phyloP scores from a whole-genome alignment of 1,140 invertebrate genomes.

The Palaemon carinicauda region DNA sequence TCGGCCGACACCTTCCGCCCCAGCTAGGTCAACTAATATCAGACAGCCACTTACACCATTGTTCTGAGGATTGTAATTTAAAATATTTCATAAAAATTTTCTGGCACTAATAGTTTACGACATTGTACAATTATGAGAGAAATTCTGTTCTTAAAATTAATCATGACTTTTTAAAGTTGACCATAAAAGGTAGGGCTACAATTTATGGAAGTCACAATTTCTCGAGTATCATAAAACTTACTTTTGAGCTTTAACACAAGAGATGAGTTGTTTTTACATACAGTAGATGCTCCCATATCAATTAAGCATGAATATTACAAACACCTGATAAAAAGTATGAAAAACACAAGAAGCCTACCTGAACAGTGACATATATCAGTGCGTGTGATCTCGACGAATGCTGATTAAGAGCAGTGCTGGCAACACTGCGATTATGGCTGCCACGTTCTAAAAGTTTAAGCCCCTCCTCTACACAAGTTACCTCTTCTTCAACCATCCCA shows the following conservation, averaged over 20 bases:
- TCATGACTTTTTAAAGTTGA: neutral
- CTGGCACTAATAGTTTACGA: no score
- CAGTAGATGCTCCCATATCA: neutral
- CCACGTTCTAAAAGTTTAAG: conserved; percentile 25
- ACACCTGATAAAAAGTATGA: no score
- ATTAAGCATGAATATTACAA: neutral
- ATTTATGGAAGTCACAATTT: neutral
- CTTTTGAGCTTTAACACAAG: neutral
- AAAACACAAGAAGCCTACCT: neutral
- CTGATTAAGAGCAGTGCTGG: conserved; percentile 33
- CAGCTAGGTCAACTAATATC: conserved; percentile 89
- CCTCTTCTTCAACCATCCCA: conserved; percentile 30
- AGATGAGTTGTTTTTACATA: neutral
- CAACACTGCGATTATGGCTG: conserved; percentile 3
- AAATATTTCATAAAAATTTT: neutral
- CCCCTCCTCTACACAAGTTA: conserved; percentile 16
- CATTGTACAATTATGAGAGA: no score
- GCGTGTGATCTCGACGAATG: conserved; percentile 53
- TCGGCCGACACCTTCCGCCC: conserved; percentile 90
- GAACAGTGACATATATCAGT: conserved; percentile 27
- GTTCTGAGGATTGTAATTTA: neutral
- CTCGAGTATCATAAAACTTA: neutral
- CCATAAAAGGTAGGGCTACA: neutral
- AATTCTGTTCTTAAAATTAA: no score
- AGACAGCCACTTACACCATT: neutral